A percentile compares a stretch with the other conserved stretches of the same genome.
Evolutionary conservation across 2,797 vertebrate species (phyloP).

Genomic region (Sitta carolinensis): DNA sequence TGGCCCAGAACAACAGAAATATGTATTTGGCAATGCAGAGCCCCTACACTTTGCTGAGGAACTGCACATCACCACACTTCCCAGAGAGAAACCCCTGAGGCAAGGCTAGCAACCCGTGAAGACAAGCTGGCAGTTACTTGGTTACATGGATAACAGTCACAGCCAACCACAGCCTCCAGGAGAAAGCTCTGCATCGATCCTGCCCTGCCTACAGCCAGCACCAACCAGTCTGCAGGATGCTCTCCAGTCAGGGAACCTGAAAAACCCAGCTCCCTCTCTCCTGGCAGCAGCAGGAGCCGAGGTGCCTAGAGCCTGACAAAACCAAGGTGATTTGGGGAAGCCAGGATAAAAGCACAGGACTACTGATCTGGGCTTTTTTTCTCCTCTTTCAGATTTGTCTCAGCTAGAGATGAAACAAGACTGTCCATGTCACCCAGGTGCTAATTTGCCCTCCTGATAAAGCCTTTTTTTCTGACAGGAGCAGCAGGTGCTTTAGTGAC

Average conservation of each 20-base stretch:
- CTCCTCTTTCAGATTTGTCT: not conserved
- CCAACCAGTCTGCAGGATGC: not conserved
- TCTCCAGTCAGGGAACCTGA: not conserved
- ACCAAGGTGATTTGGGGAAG: not conserved
- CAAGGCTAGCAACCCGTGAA: not conserved
- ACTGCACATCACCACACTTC: not conserved
- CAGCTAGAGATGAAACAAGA: not conserved
- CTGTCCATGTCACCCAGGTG: not conserved
- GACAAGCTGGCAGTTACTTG: not conserved
- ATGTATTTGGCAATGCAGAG: not conserved
- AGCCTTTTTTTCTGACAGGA: not conserved
- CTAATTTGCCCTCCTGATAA: accelerated
- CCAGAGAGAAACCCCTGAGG: not conserved
- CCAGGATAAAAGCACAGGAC: not conserved
- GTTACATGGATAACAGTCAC: accelerated
- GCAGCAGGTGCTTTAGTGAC: not conserved
- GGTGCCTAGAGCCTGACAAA: not conserved
- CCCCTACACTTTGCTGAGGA: not conserved
- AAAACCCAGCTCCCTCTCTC: not conserved
- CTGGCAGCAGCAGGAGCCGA: not conserved
- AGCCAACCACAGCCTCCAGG: not conserved
- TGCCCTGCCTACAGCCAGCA: not conserved
- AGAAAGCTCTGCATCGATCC: not conserved
- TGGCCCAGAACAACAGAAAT: not conserved
- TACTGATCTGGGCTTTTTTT: too few relatives aligned